Percentiles rank a stretch among this genome's conserved stretches.
phyloP scores from a whole-genome alignment of 2,888 invertebrate genomes.

The Drosophila rubida region DNA sequence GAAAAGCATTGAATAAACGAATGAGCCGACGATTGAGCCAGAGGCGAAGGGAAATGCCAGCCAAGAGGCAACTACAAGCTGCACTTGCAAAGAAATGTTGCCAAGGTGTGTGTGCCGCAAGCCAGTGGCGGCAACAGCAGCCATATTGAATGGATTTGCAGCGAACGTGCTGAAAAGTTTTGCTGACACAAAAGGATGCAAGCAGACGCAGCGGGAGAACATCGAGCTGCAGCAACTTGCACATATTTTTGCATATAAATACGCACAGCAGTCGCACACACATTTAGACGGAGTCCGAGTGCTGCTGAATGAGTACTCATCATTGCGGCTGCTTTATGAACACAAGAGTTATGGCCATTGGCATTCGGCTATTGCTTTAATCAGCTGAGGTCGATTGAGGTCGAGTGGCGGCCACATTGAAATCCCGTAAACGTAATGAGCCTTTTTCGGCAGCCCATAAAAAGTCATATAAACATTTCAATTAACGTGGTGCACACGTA shows the following conservation, averaged over 20 bases:
- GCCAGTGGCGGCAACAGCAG: conserved; percentile 50
- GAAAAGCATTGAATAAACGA: conserved; percentile 81
- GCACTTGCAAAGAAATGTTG: conserved; percentile 3
- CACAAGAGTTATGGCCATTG: conserved; percentile 53
- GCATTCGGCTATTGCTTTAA: conserved; percentile 67
- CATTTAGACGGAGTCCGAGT: no score
- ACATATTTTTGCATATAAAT: conserved; percentile 61
- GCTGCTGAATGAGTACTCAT: neutral
- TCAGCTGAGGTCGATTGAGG: conserved; percentile 46
- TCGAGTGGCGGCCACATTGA: conserved; percentile 38
- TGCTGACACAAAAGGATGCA: conserved; percentile 79
- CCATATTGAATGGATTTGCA: conserved; percentile 81
- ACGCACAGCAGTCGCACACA: neutral
- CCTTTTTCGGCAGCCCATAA: conserved; percentile 77
- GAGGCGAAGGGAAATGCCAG: conserved; percentile 11
- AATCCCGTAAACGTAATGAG: conserved; percentile 76
- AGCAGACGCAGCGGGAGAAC: conserved; percentile 46
- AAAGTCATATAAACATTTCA: conserved; percentile 81
- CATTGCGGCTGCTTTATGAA: conserved; percentile 29
- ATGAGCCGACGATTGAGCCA: conserved; percentile 46
- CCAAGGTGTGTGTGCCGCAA: conserved; percentile 19
- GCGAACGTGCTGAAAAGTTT: conserved; percentile 78
- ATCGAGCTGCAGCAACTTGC: conserved; percentile 1
- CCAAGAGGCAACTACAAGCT: no score
- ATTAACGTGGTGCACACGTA: conserved; percentile 74